Evolutionary conservation across 2,797 vertebrate genomes (phyloP).

Genomic region (Gymnopithys bicolor): DNA sequence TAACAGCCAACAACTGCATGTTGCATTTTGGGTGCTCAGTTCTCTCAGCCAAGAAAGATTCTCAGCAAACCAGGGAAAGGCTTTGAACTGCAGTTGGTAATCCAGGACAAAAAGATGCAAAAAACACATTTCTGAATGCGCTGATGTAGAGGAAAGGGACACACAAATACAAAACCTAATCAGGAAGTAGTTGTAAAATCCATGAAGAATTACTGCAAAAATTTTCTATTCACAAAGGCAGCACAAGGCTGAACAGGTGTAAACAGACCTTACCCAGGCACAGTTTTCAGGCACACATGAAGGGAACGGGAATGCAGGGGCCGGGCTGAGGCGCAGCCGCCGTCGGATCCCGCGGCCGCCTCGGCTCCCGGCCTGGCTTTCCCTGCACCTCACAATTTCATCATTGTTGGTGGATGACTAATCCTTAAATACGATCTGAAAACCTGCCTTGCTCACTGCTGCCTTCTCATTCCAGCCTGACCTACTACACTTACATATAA

Average conservation of each 20-base stretch:
- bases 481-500: background rate
- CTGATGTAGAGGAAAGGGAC: background rate
- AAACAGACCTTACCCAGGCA: background rate
- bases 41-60: background rate
- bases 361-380: background rate
- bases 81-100: background rate
- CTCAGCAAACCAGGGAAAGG: background rate
- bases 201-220: background rate
- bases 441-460: background rate
- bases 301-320: background rate
- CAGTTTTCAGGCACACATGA: background rate
- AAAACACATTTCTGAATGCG: background rate
- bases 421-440: background rate
- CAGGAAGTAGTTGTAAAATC: background rate
- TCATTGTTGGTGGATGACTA: slow-evolving; percentile 7
- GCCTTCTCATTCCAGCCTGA: background rate
- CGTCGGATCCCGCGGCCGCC: background rate
- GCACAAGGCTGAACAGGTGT: background rate
- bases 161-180: background rate
- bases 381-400: background rate
- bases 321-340: background rate
- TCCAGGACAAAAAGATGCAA: background rate
- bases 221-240: background rate
- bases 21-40: rapidly evolving
- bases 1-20: background rate